Evolutionary conservation across 2,888 invertebrate genomes (phyloP).

Genomic region (Pedicia rivosa): DNA sequence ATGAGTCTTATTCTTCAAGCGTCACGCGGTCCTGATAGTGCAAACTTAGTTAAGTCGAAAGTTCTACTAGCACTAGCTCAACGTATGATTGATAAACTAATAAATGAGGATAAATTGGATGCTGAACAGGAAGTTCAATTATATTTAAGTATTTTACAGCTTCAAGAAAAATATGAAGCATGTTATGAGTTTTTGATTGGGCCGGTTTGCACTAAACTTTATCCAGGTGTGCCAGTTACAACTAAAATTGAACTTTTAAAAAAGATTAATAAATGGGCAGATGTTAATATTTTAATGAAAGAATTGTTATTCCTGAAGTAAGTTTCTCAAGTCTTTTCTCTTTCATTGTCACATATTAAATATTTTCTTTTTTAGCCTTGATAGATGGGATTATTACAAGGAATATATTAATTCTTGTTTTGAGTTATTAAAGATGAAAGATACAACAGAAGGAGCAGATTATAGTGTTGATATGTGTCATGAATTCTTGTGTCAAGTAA

Average conservation of each 20-base stretch:
- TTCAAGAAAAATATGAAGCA: conserved; percentile 65
- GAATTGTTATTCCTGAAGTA: conserved; percentile 58
- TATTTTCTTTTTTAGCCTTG: conserved; percentile 32
- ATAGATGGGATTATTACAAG: conserved; percentile 57
- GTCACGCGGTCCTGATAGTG: conserved; percentile 31
- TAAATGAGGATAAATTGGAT: conserved; percentile 73
- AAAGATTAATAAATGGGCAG: conserved; percentile 55
- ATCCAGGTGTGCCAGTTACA: conserved; percentile 49
- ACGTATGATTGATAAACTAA: conserved; percentile 83
- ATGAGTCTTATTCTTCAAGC: conserved; percentile 91
- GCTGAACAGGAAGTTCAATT: conserved; percentile 88
- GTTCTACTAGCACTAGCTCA: conserved; percentile 78
- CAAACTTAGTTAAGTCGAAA: conserved; percentile 40
- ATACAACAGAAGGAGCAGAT: conserved; percentile 18
- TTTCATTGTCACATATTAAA: neutral
- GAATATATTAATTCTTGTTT: conserved; percentile 58
- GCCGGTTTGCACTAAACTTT: conserved; percentile 48
- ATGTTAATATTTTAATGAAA: conserved; percentile 57
- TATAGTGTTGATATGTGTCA: conserved; percentile 20
- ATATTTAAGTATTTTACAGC: conserved; percentile 73
- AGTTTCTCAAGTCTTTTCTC: conserved; percentile 16
- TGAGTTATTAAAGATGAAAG: conserved; percentile 33
- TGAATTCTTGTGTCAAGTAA: conserved; percentile 24
- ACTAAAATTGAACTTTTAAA: conserved; percentile 59
- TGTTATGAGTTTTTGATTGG: conserved; percentile 68